Evolutionary conservation across 1,140 invertebrate species (phyloP), one percentile per base, ranked within the genome.

Genomic region (Hyphantria cunea): DNA sequence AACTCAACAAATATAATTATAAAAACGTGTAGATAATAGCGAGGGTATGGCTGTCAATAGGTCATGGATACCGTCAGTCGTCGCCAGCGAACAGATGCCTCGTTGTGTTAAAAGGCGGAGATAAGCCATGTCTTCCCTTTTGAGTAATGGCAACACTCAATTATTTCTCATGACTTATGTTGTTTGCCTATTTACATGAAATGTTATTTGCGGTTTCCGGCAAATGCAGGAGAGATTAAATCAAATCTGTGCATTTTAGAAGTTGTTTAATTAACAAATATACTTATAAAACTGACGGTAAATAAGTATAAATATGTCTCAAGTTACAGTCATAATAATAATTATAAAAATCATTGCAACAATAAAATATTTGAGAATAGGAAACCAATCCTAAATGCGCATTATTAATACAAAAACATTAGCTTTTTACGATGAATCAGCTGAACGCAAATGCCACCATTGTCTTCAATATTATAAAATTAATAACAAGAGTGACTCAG

Each of bases 401-500:
- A 39, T 12, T 4, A 48, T 17, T 42, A 44, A 32, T 6, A 17
- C 42, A 60, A 68, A 68, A 65, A 68, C 68, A 65, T 68, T 47
- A 62, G 63, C 42, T 70, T 71, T 63, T 59, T 65, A 64, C 49
- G 60, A 76, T 82, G 76, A 86, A 68, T 84, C 76, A 82, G 72
- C 70, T 58, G 8, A 44, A 64, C 32, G 33, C 51, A 70, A 75
- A 72, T 58, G 77, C 74, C 63, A 71, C 61, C 70, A 82, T 80
- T 78, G 78, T 81, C 70, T 84, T 74, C 72, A 71, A 51, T 64
- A 74, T 77, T 81, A 76, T 75, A 79, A 83, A 81, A 85, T 89
- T 86, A 86, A 86, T 85, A 83, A 79, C 66, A 76, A 77, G 74
- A 79, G 70, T 89, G 86, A 88, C 76, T 83, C 82, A 85, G 80